Evolutionary conservation across 2,888 invertebrate species (phyloP), one percentile per base, ranked within the genome.

Genomic region (Cheilosia pagana): DNA sequence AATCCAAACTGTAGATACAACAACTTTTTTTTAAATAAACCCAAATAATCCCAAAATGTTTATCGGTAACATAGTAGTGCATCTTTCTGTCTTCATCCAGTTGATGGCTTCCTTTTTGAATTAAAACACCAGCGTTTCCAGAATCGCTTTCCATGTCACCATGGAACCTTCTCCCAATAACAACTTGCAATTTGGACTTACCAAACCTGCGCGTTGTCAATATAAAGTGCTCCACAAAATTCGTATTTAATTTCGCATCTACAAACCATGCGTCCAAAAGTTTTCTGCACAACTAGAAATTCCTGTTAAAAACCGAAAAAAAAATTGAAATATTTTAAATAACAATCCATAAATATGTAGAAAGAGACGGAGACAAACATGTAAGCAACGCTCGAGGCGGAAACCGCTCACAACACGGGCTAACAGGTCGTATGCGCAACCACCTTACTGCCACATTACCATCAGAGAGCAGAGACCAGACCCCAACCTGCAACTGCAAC

Each of bases 391-490:
- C 52, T 62, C 62, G 68, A 39, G 55, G 55, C 57, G 74, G 77
- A 78, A 72, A 78, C 68, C 72, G 50, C 50, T 35, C 35, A 74
- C 72, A 78, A 83, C 57, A 72, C 43, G 55, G 68, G 78, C 67
- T 63, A 68, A 63, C 82, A 77, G 72, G 82, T 82, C 82, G 72
- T 72, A 67, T 77, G 77, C 59, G 72, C 74, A 83, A 74, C 72
- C 68, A 83, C 68, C 72, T 83, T 78, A 67, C 75, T 71, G 71
- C 63, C 81, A 71, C 67, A 63, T 50, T 70, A 57, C 45, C 68
- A 59, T 35, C 68, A 55, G 52, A 23, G 35, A n/a, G 16, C 35
- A 16, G n/a, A 62, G n/a, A 12, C 60, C 59, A 43, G 23, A 41
- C 10, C 71, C 48, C 57, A 68, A 77, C 77, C 67, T 82, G 77